phyloP scores from a whole-genome alignment of 2,797 vertebrate genomes.

The Oryzias sinensis region DNA sequence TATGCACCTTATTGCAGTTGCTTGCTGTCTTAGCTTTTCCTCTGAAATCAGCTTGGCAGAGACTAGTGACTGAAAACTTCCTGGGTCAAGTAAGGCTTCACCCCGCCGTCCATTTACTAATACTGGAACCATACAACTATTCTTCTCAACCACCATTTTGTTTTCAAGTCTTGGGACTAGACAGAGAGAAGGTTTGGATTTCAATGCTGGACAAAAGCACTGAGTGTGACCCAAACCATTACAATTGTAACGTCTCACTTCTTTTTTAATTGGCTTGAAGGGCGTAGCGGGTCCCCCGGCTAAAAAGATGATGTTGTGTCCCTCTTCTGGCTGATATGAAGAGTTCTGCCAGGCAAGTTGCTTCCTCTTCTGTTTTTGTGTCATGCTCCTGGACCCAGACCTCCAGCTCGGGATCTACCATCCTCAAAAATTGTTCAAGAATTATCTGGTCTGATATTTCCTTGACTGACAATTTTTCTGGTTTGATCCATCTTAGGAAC shows the following conservation, averaged over 20 bases:
- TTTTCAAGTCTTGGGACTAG: background rate
- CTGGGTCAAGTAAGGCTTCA: background rate
- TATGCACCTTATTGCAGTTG: background rate
- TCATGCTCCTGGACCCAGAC: background rate
- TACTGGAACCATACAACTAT: background rate
- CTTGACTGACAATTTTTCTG: background rate
- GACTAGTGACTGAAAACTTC: background rate
- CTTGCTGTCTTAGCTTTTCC: background rate
- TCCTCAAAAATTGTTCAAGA: background rate
- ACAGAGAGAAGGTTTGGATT: slow-evolving; percentile 3
- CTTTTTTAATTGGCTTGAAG: too few species aligned
- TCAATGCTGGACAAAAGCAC: background rate
- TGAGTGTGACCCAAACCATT: background rate
- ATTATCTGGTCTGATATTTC: background rate
- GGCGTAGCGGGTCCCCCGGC: too few species aligned
- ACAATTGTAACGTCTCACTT: background rate
- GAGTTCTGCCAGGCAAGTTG: background rate
- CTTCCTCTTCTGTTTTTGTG: background rate
- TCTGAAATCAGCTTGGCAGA: background rate
- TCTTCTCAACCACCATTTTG: background rate
- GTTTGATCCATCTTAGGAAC: background rate
- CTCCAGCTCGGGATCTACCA: background rate
- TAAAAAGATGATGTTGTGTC: too few species aligned
- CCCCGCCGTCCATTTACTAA: background rate
- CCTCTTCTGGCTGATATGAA: too few species aligned